Evolutionary conservation across 2,113 vertebrate genomes (phyloP), one percentile per base, ranked within the genome.

Genomic region (Haemorhous mexicanus): DNA sequence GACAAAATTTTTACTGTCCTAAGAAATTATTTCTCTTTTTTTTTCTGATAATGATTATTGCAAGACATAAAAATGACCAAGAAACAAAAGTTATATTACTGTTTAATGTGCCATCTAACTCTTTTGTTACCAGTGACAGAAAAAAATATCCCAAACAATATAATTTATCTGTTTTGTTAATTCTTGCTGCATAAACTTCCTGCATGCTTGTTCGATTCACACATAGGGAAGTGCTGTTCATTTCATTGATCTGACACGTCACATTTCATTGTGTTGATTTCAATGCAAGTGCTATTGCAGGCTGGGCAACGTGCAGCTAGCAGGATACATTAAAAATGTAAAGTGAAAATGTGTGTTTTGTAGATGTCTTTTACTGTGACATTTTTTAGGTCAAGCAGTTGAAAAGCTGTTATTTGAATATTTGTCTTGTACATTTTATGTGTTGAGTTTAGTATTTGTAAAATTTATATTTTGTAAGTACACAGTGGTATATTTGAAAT

Each of bases 201-300:
- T 59, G 22, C 27, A 15, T 61, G 59, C 39, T 44, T 91, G 70
- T 76, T 68, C 39, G 43, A 55, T 77, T 88, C 68, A 41, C 28
- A 44, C 79, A 53, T 22, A 37, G 76, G 89, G 69, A 78, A 81
- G 15, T 49, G 82, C 37, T 90, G 75, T 59, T 95, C 90, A 90
- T 94, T 91, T 92, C 85, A 94, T 87, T 75, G 89, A 93, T 93
- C 79, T 92, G 85, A 81, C 76, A 86, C 3, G 2, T 96, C 90
- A 82, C 69, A 87, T 96, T 93, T 95, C 91, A 94, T 92, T 95
- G 94, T 93, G 91, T 24, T 94, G 95, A 80, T 95, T 93, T 95
- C 75, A 83, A 70, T 81, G 87, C 58, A 85, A 92, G 63, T 93
- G 83, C n/a, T 87, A n/a, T 52, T 28, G 14, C 68, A 89, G 77